Percentiles rank a stretch among this genome's conserved stretches.
Conservation (phyloP, 2,797 vertebrate genomes). For the Taenioides sp. region DNA sequence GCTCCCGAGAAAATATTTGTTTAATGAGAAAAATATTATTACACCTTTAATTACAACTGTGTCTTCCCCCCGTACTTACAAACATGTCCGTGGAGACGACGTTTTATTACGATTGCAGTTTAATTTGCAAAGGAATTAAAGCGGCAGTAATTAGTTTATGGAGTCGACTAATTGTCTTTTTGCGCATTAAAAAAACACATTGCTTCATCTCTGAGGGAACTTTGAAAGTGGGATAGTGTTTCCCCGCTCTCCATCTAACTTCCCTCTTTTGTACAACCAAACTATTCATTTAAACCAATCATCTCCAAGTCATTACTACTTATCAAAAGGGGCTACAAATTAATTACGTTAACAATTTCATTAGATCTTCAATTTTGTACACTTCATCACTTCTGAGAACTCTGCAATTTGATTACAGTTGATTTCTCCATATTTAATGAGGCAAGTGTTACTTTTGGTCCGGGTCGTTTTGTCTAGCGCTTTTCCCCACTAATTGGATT, state of each 20-base stretch:
- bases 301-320: constrained; percentile 77
- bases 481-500: constrained; percentile 76
- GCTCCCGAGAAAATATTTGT: constrained; percentile 60
- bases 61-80: constrained; percentile 64
- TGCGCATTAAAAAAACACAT: constrained; percentile 72
- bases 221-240: constrained; percentile 72
- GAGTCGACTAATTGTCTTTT: constrained; percentile 78
- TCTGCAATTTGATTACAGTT: constrained; percentile 75
- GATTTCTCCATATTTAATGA: constrained; percentile 77
- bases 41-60: constrained; percentile 76
- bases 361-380: constrained; percentile 76
- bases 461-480: constrained; percentile 41
- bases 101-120: constrained; percentile 73
- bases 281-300: constrained; percentile 78
- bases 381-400: constrained; percentile 76
- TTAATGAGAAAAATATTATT: constrained; percentile 69
- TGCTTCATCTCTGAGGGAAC: constrained; percentile 74
- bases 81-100: constrained; percentile 68
- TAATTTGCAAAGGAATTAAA: constrained; percentile 81
- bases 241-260: constrained; percentile 46
- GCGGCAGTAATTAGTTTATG: constrained; percentile 77
- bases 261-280: constrained; percentile 62
- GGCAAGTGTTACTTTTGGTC: constrained; percentile 57
- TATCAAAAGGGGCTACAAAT: constrained; percentile 77
- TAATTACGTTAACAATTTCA: constrained; percentile 79